Base-by-base conservation (phyloP, 2,113 vertebrate genomes). In the Xyrauchen texanus region DNA sequence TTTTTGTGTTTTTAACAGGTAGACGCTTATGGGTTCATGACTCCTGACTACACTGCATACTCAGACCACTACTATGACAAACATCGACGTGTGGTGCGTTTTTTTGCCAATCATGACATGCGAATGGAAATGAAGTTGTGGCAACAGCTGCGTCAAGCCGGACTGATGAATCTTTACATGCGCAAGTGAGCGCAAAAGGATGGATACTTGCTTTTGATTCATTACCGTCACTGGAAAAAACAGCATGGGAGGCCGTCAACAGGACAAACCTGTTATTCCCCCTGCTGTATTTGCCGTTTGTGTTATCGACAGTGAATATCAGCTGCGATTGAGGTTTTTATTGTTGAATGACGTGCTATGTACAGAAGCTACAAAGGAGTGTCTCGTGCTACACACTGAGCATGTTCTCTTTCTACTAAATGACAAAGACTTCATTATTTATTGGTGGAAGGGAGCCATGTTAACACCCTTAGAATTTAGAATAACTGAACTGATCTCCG, bases 1-100 rank as follows among this genome's bases (percentile, higher is more conserved):
- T 7, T 12, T 77, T 4, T 80, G 1, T 66, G n/a, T 51, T 21
- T 4, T 64, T 21, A 3, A 8, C 34, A 95, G 94, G 94, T 95
- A 70, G 93, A 86, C 4, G 94, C 94, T 0, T 95, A 94, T 0
- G 94, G 93, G 65, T 95, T 93, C 84, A 93, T 95, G 88, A 94
- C 93, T 0, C 88, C 92, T 0, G 88, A 93, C 85, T 95, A 86
- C 12, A 45, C 0, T 1, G 89, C 84, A 0, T 95, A 92, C 83
- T 94, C 93, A 0, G 89, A 94, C 78, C 93, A 94, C 82, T 94
- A 94, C 84, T 95, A 82, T 1, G 93, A 95, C 87, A 80, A 0
- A 4, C 34, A 0, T 0, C 86, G 65, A 76, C 79, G 8, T 0
- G 1, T 2, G 0, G 87, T 94, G 45, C 78, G 2, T 10, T 95